A percentile compares a stretch with the other conserved stretches of the same genome.
phyloP scores from a whole-genome alignment of 2,113 vertebrate genomes.

The Prunella fulvescens region DNA sequence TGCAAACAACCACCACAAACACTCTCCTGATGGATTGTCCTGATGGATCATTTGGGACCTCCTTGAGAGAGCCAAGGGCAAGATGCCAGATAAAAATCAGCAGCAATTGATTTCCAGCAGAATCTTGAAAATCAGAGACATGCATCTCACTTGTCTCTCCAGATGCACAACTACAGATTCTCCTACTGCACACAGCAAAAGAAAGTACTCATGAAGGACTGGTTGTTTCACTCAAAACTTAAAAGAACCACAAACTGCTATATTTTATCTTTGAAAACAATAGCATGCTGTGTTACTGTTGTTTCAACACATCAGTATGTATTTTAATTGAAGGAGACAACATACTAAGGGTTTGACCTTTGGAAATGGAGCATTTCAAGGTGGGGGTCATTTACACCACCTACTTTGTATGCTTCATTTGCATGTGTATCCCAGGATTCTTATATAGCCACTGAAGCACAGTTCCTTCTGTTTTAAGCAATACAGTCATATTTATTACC shows the following conservation, averaged over 20 bases:
- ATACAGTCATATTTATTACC: not conserved
- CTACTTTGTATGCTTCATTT: not conserved
- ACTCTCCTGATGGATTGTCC: slow-evolving; percentile 39
- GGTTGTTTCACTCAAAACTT: not conserved
- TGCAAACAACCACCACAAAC: slow-evolving; percentile 35
- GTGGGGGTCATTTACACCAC: not conserved
- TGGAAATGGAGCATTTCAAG: not conserved
- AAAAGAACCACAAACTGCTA: not conserved
- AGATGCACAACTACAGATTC: not conserved
- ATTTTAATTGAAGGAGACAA: not conserved
- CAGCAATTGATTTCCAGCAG: slow-evolving; percentile 46
- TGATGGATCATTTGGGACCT: slow-evolving; percentile 38
- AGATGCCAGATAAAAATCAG: slow-evolving; percentile 49
- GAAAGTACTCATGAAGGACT: not conserved
- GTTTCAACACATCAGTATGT: not conserved
- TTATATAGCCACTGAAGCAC: not conserved
- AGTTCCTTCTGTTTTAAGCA: not conserved
- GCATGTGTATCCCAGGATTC: not conserved
- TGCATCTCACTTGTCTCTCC: slow-evolving; percentile 10
- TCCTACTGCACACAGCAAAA: not conserved
- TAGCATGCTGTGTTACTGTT: not conserved
- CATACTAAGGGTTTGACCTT: not conserved
- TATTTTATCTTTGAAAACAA: not conserved
- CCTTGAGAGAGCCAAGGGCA: slow-evolving; percentile 48
- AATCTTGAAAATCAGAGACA: slow-evolving; percentile 42